These are phyloP conservation scores for Macrotus californicus DNA, from an alignment of 2,113 vertebrate species.

Conservation along the genomic window DNA sequence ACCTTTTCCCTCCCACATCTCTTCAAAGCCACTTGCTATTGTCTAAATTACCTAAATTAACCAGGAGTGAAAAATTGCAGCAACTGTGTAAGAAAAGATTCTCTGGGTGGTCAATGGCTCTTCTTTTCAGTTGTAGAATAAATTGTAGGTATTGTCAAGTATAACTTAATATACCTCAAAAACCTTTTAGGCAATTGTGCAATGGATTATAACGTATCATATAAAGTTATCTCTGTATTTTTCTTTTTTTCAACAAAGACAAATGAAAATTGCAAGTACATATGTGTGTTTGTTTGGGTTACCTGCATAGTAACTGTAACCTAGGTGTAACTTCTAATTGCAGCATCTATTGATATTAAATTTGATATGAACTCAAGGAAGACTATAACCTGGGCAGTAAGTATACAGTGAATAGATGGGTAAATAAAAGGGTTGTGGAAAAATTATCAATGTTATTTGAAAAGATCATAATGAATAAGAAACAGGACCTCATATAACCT, in stretches of 20 bases:
- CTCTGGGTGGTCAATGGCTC: neutral
- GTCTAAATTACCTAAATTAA: neutral
- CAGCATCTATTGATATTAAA: neutral
- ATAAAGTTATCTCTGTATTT: neutral
- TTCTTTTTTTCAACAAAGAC: neutral
- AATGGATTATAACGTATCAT: neutral
- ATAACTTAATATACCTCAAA: conserved; percentile 16
- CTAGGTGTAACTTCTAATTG: neutral
- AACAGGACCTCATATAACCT: neutral
- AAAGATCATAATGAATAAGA: neutral
- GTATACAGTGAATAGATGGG: neutral
- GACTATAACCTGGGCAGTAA: neutral
- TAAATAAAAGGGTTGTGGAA: neutral
- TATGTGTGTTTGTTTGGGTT: neutral
- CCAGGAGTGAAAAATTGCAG: conserved; percentile 12
- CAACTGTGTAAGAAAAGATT: neutral
- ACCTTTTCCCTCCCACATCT: conserved; percentile 30
- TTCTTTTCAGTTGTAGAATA: neutral
- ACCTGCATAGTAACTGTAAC: neutral
- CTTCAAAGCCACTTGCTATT: conserved; percentile 22
- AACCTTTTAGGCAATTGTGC: neutral
- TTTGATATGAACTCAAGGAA: neutral
- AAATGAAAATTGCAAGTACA: neutral
- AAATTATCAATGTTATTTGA: neutral
- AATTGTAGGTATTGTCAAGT: neutral